Conservation (phyloP, 2,113 vertebrate species). For the Pitta sordida region DNA sequence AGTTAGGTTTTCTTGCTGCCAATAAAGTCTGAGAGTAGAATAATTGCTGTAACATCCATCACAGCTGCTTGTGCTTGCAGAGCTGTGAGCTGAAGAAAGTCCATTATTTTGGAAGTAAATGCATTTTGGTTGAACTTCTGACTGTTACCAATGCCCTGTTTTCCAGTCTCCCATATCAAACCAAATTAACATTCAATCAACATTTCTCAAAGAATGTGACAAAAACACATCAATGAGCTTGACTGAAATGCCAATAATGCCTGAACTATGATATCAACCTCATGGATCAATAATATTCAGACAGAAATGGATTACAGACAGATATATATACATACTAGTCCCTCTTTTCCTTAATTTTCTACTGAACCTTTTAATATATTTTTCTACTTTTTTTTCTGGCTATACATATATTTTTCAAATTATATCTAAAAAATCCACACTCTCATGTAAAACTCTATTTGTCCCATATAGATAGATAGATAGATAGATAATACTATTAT, state of each 20-base stretch:
- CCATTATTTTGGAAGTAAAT: neutral
- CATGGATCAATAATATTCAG: neutral
- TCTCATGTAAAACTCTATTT: neutral
- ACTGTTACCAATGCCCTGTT: neutral
- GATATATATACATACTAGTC: neutral
- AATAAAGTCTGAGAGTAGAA: neutral
- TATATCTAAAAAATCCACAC: neutral
- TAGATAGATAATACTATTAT: neutral
- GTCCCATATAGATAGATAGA: neutral
- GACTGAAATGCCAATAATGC: neutral
- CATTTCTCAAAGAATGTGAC: neutral
- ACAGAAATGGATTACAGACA: neutral
- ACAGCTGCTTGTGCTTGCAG: neutral
- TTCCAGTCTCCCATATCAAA: neutral
- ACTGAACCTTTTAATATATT: neutral
- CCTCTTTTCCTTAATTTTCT: neutral
- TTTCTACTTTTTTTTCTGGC: neutral
- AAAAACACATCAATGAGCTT: neutral
- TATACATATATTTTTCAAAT: neutral
- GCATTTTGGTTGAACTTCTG: neutral
- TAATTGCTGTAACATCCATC: neutral
- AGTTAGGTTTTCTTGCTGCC: neutral
- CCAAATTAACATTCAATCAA: neutral
- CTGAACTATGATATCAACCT: neutral
- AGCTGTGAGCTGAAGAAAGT: neutral